Base-by-base conservation (phyloP, 2,113 vertebrate species). In the Oryzias melastigma region DNA sequence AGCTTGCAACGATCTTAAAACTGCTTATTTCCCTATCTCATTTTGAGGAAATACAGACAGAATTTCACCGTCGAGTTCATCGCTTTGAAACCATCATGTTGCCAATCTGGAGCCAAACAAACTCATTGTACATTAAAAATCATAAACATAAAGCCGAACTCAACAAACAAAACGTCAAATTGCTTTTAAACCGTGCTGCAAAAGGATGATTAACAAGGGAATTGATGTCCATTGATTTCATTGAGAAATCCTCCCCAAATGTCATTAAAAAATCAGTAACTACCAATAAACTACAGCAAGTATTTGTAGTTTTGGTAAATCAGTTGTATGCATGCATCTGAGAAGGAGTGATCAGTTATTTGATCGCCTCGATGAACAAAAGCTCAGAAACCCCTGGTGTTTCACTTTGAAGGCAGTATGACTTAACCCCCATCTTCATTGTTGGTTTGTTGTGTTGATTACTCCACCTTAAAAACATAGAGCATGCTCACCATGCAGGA, bases 401-500 rank as follows among this genome's bases (percentile, higher is more conserved):
- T 76, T 43, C 73, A 73, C 73, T 77, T 60, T 45, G 47, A 52
- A 61, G 40, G 41, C 46, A 2, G 13, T 46, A 46, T 13, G 71
- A 62, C 60, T 17, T 44, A 51, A 45, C 71, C 52, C 25, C 58
- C 68, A 59, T 68, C 62, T 35, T 73, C 75, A 80, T 68, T 2
- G 27, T 79, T 58, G 8, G 46, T 67, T 84, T 69, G 68, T 85
- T 75, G 80, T 87, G 75, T 80, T 64, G 63, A 79, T 66, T 62
- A 80, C 78, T 87, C 76, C 65, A 72, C 82, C 80, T 69, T 80
- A 73, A 82, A 71, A 87, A 74, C 81, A 78, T 83, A 76, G 76
- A 83, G 87, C 84, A 85, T 88, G 85, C 84, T 86, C 81, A 80
- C 82, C 89, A 75, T 88, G 83, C 81, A 86, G 81, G 81, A 82